Conservation (phyloP, 2,113 vertebrate genomes). For the Platichthys stellatus region DNA sequence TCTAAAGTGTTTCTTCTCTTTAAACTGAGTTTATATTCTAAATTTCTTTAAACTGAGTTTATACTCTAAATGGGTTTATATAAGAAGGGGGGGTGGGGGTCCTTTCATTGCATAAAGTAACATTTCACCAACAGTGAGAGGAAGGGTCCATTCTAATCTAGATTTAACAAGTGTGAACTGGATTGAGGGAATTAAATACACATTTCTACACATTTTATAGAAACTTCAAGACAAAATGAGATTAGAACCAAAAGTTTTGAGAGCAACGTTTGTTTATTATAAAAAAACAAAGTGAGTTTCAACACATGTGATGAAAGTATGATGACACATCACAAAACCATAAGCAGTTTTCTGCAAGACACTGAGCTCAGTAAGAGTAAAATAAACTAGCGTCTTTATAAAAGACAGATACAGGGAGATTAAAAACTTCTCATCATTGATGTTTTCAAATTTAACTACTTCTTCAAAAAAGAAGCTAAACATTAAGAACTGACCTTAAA, state of each 20-base stretch:
- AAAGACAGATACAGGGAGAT: not conserved
- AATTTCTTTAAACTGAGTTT: too few relatives aligned
- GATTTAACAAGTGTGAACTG: too few relatives aligned
- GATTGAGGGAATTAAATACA: too few relatives aligned
- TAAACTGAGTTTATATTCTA: too few relatives aligned
- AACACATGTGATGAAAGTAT: not conserved
- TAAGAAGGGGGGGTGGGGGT: too few relatives aligned
- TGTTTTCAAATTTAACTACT: not conserved
- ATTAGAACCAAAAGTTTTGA: not conserved
- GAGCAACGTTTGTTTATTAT: conserved; percentile 36
- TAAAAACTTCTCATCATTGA: not conserved
- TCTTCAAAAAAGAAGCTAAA: not conserved
- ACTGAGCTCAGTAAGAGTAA: conserved; percentile 1
- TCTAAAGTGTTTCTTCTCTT: too few relatives aligned
- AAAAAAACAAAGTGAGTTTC: not conserved
- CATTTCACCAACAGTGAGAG: too few relatives aligned
- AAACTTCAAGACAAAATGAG: not conserved
- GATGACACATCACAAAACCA: conserved; percentile 52
- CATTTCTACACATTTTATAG: too few relatives aligned
- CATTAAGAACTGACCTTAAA: not conserved
- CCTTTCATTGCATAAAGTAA: too few relatives aligned
- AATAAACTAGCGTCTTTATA: not conserved
- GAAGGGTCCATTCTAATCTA: too few relatives aligned
- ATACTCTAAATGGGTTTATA: too few relatives aligned
- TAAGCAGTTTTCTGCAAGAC: conserved; percentile 12